Evolutionary conservation across 2,797 vertebrate species (phyloP), one percentile per base, ranked within the genome.

Genomic region (Coreius guichenoti): DNA sequence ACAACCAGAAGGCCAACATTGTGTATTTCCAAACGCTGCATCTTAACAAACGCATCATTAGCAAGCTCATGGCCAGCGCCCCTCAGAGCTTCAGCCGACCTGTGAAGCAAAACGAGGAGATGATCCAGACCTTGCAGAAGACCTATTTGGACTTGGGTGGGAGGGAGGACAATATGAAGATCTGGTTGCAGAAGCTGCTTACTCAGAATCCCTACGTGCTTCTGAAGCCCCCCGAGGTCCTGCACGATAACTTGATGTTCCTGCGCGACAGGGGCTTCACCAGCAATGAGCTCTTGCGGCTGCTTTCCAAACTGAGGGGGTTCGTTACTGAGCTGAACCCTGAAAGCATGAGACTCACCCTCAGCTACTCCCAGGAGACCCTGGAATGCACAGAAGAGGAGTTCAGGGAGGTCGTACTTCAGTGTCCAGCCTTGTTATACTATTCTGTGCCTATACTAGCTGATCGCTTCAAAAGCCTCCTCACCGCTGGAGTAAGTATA

Each of bases 151-250:
- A 93, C 74, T 93, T 98, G 17, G 97, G 98, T 0, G 98, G 98
- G 5, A 95, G 94, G 2, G 92, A 96, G 45, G 92, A 92, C 82
- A 98, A 97, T 88, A 94, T 97, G 95, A 98, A 94, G 89, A 92
- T 95, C 80, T 99, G 98, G 98, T 94, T 99, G 75, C 95, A 97
- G 86, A 99, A 99, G 90, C 91, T 98, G 84, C 90, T 99, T 89
- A 98, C 95, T 91, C 98, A 98, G 92, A 97, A 99, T 90, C 97
- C 97, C 0, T 98, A 97, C 90, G 94, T 97, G 88, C 94, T 99
- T 85, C 94, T 97, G 86, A 97, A 95, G 82, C 91, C 93, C 12
- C 92, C 96, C 0, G 89, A 92, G 0, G 56, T 91, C 36, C 89
- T 98, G 82, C 89, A 88, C 58, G 93, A 96, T 56, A 98, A 96